Evolutionary conservation across 2,797 vertebrate species (phyloP).

Genomic region (Salarias fasciatus): DNA sequence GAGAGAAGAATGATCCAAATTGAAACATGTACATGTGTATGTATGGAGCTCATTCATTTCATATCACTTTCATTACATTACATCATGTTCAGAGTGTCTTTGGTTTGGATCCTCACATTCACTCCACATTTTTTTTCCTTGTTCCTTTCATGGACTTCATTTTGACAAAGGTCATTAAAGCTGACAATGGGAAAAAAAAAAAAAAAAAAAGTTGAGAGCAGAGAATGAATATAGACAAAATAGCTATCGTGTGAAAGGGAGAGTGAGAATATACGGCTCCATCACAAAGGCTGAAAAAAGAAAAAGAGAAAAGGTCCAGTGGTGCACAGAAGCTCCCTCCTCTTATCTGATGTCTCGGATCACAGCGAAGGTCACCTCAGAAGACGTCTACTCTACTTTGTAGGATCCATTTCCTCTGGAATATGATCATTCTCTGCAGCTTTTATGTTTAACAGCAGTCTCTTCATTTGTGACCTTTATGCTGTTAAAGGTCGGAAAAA

Average conservation of each 20-base stretch:
- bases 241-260: neutral
- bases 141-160: conserved; percentile 23
- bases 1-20: neutral
- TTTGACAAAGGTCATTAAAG: conserved; percentile 50
- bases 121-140: neutral
- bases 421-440: neutral
- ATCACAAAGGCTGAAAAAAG: too few species aligned
- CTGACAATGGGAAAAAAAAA: conserved; percentile 14
- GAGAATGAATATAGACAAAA: conserved; percentile 12
- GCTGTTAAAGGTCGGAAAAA: neutral
- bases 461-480: conserved; percentile 8
- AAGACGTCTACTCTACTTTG: neutral
- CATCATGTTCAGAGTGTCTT: conserved; percentile 34
- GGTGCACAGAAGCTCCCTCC: neutral
- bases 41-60: conserved; percentile 8
- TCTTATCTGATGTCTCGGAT: neutral
- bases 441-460: neutral
- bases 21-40: neutral
- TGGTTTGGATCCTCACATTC: conserved; percentile 3
- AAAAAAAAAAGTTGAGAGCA: neutral
- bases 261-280: neutral
- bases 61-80: conserved; percentile 48
- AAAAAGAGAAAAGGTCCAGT: neutral
- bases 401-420: neutral
- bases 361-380: neutral